A percentile compares a stretch with the other conserved stretches of the same genome.
Evolutionary conservation across 2,797 vertebrate species (phyloP).

Genomic region (Cichlasoma orientale): DNA sequence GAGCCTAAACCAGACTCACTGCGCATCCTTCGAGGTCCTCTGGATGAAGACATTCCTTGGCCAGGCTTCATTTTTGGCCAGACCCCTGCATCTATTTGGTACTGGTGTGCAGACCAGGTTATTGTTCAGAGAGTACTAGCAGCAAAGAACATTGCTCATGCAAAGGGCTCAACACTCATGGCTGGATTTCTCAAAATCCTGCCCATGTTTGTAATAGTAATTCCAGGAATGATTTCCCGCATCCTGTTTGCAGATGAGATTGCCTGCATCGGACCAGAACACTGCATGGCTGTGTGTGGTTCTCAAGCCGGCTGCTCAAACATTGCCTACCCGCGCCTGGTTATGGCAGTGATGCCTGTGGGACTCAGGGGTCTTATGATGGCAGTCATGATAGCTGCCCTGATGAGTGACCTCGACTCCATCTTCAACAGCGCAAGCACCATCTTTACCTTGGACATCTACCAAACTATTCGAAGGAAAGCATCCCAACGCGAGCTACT

Average conservation of each 20-base stretch:
- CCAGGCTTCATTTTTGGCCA: conserved; percentile 96
- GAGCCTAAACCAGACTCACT: conserved; percentile 90
- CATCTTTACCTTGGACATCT: conserved; percentile 97
- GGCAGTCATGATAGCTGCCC: conserved; percentile 98
- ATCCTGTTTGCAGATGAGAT: conserved; percentile 93
- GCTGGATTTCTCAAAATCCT: conserved; percentile 95
- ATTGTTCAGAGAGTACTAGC: conserved; percentile 97
- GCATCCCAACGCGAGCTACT: conserved; percentile 92
- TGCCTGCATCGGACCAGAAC: conserved; percentile 95
- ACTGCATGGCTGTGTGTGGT: conserved; percentile 96
- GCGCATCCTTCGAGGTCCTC: conserved; percentile 88
- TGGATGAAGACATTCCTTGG: conserved; percentile 97
- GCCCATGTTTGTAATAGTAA: conserved; percentile 98
- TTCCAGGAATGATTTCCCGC: conserved; percentile 98
- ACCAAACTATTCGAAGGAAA: conserved; percentile 85
- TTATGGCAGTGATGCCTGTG: conserved; percentile 94
- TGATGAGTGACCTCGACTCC: conserved; percentile 99
- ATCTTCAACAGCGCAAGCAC: conserved; percentile 99
- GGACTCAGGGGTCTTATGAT: conserved; percentile 98
- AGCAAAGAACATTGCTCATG: conserved; percentile 95
- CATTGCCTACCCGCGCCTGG: conserved; percentile 95
- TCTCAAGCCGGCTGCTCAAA: conserved; percentile 97
- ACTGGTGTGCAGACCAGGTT: conserved; percentile 99
- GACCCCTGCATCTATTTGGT: conserved; percentile 98
- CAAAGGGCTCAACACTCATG: conserved; percentile 96